Conservation (phyloP, 2,113 vertebrate species). For the Actinemys pallida region DNA sequence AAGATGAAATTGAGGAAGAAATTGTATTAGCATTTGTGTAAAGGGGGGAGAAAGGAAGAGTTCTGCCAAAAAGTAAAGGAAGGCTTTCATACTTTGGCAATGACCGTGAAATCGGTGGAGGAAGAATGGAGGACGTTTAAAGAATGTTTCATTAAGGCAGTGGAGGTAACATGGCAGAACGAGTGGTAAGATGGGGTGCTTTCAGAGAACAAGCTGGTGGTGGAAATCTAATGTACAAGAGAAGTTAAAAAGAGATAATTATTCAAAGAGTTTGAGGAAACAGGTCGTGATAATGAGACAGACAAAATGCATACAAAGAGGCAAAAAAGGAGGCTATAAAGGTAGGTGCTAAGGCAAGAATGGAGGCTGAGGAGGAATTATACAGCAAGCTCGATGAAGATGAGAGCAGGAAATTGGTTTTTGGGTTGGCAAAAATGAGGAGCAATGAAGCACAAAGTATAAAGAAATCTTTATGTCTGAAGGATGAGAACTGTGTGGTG, state of each 20-base stretch:
- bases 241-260: background rate
- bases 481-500: background rate
- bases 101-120: background rate
- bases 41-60: background rate
- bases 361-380: background rate
- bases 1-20: background rate
- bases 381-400: background rate
- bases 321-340: background rate
- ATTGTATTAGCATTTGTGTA: background rate
- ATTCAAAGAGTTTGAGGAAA: background rate
- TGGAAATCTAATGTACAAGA: background rate
- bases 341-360: background rate
- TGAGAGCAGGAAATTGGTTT: background rate
- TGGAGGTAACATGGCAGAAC: background rate
- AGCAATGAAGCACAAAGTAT: background rate
- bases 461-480: background rate
- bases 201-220: background rate
- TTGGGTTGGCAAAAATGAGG: background rate
- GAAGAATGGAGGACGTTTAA: background rate
- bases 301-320: background rate
- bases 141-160: background rate
- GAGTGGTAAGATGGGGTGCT: background rate
- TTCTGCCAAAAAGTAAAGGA: background rate
- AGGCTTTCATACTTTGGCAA: background rate
- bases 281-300: background rate